phyloP scores from a whole-genome alignment of 2,113 vertebrate species.

The Hippoglossus stenolepis region DNA sequence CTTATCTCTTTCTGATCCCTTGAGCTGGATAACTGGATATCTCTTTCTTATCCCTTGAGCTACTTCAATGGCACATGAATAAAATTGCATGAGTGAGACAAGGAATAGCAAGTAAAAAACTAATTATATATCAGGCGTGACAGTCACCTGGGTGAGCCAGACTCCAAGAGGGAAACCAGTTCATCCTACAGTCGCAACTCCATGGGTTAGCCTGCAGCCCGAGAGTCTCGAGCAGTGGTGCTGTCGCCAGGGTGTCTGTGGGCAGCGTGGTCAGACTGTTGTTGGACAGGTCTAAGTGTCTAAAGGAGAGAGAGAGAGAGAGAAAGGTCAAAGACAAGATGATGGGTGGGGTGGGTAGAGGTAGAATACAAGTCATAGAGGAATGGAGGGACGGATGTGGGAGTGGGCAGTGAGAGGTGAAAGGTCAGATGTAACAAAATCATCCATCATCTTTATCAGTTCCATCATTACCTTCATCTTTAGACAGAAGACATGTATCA shows the following conservation, averaged over 20 bases:
- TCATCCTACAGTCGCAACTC: constrained; percentile 90
- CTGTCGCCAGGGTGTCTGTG: constrained; percentile 75
- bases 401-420: constrained; percentile 18
- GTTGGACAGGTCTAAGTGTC: constrained; percentile 92
- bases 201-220: constrained; percentile 91
- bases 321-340: constrained; percentile 4
- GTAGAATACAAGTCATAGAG: constrained; percentile 13
- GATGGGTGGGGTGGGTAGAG: neutral
- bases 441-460: constrained; percentile 32
- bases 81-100: neutral
- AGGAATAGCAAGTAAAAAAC: neutral
- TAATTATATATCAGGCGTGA: neutral
- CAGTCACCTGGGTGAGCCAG: constrained; percentile 83
- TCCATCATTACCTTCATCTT: constrained; percentile 2
- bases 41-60: neutral
- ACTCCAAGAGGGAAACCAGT: constrained; percentile 87
- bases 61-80: neutral
- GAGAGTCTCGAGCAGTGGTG: constrained; percentile 90
- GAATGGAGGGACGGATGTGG: neutral
- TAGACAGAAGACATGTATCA: constrained; percentile 7
- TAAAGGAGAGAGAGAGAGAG: constrained; percentile 26
- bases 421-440: constrained; percentile 8
- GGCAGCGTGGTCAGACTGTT: constrained; percentile 87
- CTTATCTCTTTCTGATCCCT: constrained; percentile 1
- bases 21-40: neutral